A percentile compares a stretch with the other conserved stretches of the same genome.
phyloP scores from a whole-genome alignment of 2,113 vertebrate genomes.

The Halcyon senegalensis region DNA sequence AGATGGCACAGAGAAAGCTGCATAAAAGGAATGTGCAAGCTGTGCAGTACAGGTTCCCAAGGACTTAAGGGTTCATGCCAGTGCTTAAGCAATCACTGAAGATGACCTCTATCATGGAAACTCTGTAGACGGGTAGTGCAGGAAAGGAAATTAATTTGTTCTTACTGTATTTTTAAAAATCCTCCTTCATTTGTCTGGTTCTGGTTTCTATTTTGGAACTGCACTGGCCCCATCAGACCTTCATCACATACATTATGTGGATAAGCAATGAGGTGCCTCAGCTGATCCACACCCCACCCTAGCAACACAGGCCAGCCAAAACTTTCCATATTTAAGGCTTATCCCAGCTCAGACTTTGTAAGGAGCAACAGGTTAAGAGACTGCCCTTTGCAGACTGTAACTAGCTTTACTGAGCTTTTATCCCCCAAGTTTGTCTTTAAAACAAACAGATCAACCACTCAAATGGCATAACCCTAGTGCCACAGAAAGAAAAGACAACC shows the following conservation, averaged over 20 bases:
- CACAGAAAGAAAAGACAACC: background rate
- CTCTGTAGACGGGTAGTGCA: background rate
- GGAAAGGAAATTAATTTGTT: background rate
- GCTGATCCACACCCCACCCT: background rate
- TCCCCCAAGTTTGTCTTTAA: rapidly evolving
- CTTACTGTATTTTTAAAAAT: background rate
- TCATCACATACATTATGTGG: background rate
- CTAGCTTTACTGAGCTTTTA: background rate
- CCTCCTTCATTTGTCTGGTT: background rate
- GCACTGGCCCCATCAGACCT: background rate
- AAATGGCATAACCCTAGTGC: background rate
- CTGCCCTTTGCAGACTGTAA: background rate
- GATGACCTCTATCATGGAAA: background rate
- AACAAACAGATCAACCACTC: background rate
- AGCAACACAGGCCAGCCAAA: background rate
- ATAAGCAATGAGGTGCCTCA: background rate
- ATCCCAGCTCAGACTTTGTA: background rate
- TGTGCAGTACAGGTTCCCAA: background rate
- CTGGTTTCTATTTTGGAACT: background rate
- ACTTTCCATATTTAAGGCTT: background rate
- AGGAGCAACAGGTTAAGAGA: background rate
- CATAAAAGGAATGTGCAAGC: background rate
- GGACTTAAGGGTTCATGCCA: background rate
- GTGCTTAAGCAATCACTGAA: background rate
- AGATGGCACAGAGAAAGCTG: background rate